Base-by-base conservation (phyloP, 2,797 vertebrate species). In the Dromococcyx pavoninus region DNA sequence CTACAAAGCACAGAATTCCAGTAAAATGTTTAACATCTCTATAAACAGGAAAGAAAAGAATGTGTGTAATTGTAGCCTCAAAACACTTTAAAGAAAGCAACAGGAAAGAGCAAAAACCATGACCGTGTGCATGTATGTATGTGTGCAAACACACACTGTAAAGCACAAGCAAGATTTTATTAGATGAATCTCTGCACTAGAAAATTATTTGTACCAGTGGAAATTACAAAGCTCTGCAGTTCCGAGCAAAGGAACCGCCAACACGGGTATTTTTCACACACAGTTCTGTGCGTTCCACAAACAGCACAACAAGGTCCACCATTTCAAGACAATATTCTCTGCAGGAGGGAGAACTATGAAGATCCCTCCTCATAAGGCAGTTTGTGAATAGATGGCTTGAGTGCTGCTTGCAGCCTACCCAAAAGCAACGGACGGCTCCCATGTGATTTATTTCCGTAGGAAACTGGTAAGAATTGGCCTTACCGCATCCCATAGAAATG, bases 91-190 rank as follows among this genome's bases (percentile, higher is more conserved):
- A 11, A 25, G 25, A 46, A 81, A 83, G 13, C 6, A 81, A 57
- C 2, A 69, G 18, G 13, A 43, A 81, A 64, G 27, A 84, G 70
- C 4, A 76, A 54, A 72, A 35, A 13, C 32, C 50, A 16, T 9
- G 9, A 13, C 61, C 62, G 21, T 41, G 17, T 1, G 0, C 58
- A 11, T 50, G 37, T 16, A 37, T 0, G 0, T 9, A 8, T 5
- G 12, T 14, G 41, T 11, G 28, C 56, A 56, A 39, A 32, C 21
- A 35, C 43, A 50, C 13, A 7, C 32, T 21, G 27, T 30, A 32
- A 41, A 53, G n/a, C 9, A 73, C 18, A 21, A 41, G 18, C 9
- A 22, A 14, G 5, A 37, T 46, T 62, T 46, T 58, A n/a, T 61
- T 23, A 48, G 58, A 17, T 17, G 19, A 24, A 25, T 57, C 22